A percentile compares a stretch with the other conserved stretches of the same genome.
phyloP scores from a whole-genome alignment of 37 sponge, comb jelly and placozoan genomes.

The Mnemiopsis leidyi region DNA sequence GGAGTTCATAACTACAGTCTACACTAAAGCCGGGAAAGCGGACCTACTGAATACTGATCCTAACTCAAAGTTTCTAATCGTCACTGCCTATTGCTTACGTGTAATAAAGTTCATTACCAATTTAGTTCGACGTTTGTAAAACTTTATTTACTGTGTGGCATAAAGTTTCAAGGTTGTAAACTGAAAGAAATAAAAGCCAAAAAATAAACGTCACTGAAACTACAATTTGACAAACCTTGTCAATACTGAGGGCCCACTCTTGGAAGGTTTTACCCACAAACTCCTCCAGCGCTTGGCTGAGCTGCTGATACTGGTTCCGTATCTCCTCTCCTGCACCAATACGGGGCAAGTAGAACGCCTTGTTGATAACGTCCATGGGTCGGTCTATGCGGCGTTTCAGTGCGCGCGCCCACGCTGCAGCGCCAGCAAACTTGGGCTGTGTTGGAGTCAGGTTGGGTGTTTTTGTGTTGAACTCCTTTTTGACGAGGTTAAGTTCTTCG shows the following conservation, averaged over 20 bases:
- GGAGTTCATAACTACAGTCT: too few relatives aligned
- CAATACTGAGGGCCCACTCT: conserved; percentile 85
- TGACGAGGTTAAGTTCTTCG: conserved; percentile 89
- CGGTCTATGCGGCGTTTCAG: conserved; percentile 89
- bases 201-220: too few relatives aligned
- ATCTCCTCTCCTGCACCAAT: conserved; percentile 89
- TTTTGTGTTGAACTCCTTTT: conserved; percentile 86
- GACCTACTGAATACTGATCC: too few relatives aligned
- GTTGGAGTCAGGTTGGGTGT: conserved; percentile 72
- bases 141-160: too few relatives aligned
- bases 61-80: too few relatives aligned
- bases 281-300: conserved; percentile 87
- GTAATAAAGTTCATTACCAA: too few relatives aligned
- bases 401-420: conserved; percentile 83
- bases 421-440: conserved; percentile 80
- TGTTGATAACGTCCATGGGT: conserved; percentile 85
- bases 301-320: conserved; percentile 74
- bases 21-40: too few relatives aligned
- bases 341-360: conserved; percentile 83
- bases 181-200: too few relatives aligned
- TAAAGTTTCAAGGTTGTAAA: too few relatives aligned
- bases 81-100: too few relatives aligned
- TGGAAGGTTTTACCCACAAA: conserved; percentile 90
- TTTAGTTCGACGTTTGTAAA: too few relatives aligned
- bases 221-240: conserved; percentile 68